Evolutionary conservation across 2,888 invertebrate species (phyloP), one percentile per base, ranked within the genome.

Genomic region (Drosophila putrida): DNA sequence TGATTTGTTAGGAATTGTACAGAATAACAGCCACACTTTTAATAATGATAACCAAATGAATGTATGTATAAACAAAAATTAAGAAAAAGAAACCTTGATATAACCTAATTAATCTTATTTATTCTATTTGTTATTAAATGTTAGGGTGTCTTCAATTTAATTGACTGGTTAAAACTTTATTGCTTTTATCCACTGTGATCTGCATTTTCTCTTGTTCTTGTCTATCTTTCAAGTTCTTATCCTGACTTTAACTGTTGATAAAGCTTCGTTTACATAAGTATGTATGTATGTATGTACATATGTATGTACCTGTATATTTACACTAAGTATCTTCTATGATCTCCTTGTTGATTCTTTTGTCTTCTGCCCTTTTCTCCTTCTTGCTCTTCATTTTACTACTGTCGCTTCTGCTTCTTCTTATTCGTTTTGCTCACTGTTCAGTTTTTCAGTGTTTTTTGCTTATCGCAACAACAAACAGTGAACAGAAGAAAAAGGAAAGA

Each of bases 391-490:
- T 13, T 51, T 36, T 57, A 25, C 6, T 28, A 13, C 44, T 27
- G 39, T 13, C n/a, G 11, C 46, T 61, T 15, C 20, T 39, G 33
- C 13, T 46, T n/a, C 41, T 49, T 57, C 57, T 53, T 49, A 36
- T 55, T 55, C 36, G 6, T 28, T 43, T 61, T 31, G 59, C 53
- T 38, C 72, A 39, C 43, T 59, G n/a, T 76, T 55, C 67, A 58
- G 33, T 59, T 44, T 74, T 74, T 54, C 64, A 60, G 77, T 69
- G 77, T 20, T 20, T 20, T 78, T 69, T 57, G 71, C 80, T 83
- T 88, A 83, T 84, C 88, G 70, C 66, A 59, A 41, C 66, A 70
- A 71, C 59, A 77, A 53, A 15, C 47, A 62, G 47, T 65, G 4
- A 63, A 71, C 33, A 55, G 25, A 27, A 73, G 68, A 50, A 64